A percentile compares a stretch with the other conserved stretches of the same genome.
Conservation (phyloP, 2,113 vertebrate genomes). For the Salvelinus alpinus region DNA sequence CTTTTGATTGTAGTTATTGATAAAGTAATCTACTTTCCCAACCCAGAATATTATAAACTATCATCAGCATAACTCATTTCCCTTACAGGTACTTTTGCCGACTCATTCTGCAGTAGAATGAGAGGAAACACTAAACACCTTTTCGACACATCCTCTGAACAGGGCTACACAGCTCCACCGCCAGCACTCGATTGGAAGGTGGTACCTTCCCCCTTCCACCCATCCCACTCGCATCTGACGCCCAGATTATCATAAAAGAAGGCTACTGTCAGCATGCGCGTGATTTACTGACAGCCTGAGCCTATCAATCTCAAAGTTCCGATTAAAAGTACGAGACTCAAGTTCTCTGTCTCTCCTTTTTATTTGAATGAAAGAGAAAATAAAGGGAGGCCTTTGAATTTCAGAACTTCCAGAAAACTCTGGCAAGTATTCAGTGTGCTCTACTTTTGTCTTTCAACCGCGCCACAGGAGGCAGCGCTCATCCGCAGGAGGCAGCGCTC, state of each 20-base stretch:
- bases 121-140: slow-evolving; percentile 65
- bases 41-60: slow-evolving; percentile 60
- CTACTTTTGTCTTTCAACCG: slow-evolving; percentile 77
- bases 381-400: slow-evolving; percentile 81
- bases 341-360: slow-evolving; percentile 21
- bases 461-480: slow-evolving; percentile 77
- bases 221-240: slow-evolving; percentile 14
- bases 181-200: slow-evolving; percentile 56
- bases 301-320: slow-evolving; percentile 71
- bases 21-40: slow-evolving; percentile 45
- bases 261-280: slow-evolving; percentile 53
- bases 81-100: slow-evolving; percentile 19
- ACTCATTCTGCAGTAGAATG: slow-evolving; percentile 60
- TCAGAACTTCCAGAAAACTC: slow-evolving; percentile 77
- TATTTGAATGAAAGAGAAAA: slow-evolving; percentile 78
- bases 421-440: slow-evolving; percentile 77
- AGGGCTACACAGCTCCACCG: slow-evolving; percentile 48
- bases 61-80: slow-evolving; percentile 50
- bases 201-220: slow-evolving; percentile 33
- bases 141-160: slow-evolving; percentile 50
- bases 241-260: slow-evolving; percentile 72
- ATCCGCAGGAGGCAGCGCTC: slow-evolving; percentile 76
- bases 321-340: slow-evolving; percentile 68
- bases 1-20: slow-evolving; percentile 49
- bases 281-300: slow-evolving; percentile 66